A percentile compares a stretch with the other conserved stretches of the same genome.
These are phyloP conservation scores for Steatocranus sp. DNA, from an alignment of 2,797 vertebrate species.

Conservation along the genomic window DNA sequence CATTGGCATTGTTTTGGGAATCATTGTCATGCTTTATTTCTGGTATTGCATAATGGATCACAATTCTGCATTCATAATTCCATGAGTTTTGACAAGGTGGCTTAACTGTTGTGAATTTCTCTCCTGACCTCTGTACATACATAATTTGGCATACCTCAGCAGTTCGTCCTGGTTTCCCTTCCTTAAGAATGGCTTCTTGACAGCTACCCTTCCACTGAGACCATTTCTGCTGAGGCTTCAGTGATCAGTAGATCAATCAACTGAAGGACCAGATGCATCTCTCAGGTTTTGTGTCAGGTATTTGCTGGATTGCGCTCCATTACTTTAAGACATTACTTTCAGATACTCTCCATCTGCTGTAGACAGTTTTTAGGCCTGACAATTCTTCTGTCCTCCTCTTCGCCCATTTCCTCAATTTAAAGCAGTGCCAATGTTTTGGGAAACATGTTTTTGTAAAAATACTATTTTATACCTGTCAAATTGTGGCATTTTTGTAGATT, in stretches of 20 bases:
- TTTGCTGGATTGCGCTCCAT: background rate
- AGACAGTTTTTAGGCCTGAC: background rate
- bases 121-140: background rate
- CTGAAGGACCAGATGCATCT: background rate
- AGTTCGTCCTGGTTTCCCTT: background rate
- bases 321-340: background rate
- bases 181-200: background rate
- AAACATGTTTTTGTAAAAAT: background rate
- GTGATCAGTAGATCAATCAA: background rate
- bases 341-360: background rate
- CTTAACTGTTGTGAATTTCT: background rate
- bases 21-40: background rate
- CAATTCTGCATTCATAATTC: background rate
- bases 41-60: background rate
- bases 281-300: background rate
- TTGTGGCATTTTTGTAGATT: background rate
- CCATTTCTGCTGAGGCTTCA: background rate
- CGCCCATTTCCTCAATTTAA: background rate
- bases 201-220: background rate
- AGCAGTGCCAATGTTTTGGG: background rate
- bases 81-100: background rate
- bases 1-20: background rate
- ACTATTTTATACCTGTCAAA: background rate
- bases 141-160: background rate
- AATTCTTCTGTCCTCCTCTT: background rate